Evolutionary conservation across 2,888 invertebrate species (phyloP).

Genomic region (Pharmacophagus antenor): DNA sequence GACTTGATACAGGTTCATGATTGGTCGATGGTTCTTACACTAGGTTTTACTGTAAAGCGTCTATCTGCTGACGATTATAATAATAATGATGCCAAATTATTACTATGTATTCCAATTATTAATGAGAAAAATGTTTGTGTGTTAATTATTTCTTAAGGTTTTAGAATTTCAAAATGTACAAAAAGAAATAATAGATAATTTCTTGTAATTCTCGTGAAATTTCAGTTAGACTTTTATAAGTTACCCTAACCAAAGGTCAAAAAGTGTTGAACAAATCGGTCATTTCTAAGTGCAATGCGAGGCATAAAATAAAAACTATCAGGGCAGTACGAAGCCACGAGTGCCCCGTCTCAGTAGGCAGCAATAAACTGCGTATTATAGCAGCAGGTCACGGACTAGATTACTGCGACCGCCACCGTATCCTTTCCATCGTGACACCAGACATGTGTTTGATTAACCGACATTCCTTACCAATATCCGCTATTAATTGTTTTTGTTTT

Average conservation of each 20-base stretch:
- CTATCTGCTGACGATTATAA: too few relatives aligned
- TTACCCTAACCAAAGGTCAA: background rate
- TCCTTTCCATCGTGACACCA: constrained; percentile 58
- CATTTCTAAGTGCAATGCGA: background rate
- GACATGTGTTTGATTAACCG: constrained; percentile 42
- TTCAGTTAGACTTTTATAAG: background rate
- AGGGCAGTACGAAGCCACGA: too few relatives aligned
- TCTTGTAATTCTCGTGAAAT: too few relatives aligned
- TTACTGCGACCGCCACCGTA: constrained; percentile 65
- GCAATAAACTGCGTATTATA: constrained; percentile 73
- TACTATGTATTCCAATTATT: background rate
- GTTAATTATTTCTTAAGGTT: background rate
- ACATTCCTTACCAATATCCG: constrained; percentile 35
- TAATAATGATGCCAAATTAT: too few relatives aligned
- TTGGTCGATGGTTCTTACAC: too few relatives aligned
- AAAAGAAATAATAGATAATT: too few relatives aligned
- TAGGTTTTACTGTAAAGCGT: too few relatives aligned
- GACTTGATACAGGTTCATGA: too few relatives aligned
- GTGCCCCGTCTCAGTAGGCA: constrained; percentile 43
- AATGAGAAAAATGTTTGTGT: background rate
- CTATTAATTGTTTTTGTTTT: constrained; percentile 28
- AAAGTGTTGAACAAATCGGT: background rate
- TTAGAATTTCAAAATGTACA: background rate
- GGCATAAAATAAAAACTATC: background rate
- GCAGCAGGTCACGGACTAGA: constrained; percentile 79